Evolutionary conservation across 2,888 invertebrate genomes (phyloP).

Genomic region (Marronus borbonicus): DNA sequence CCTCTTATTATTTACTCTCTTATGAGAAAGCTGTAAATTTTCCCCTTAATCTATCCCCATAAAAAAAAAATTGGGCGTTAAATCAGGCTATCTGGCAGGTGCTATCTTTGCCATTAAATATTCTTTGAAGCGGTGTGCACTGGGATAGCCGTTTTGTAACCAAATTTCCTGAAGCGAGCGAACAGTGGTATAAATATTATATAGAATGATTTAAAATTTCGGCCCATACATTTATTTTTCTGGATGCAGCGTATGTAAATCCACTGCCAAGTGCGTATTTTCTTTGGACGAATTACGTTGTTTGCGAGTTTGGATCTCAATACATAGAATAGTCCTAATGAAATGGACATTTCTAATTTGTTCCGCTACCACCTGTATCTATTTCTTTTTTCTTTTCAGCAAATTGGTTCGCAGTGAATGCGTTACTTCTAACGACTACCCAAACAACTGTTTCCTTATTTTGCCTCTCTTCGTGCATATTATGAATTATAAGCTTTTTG

Average conservation of each 20-base stretch:
- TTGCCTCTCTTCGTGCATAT: neutral
- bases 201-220: neutral
- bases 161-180: slow-evolving; percentile 49
- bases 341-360: neutral
- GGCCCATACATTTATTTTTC: neutral
- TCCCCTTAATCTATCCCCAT: slow-evolving; percentile 44
- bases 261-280: neutral
- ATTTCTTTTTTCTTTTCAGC: slow-evolving; percentile 6
- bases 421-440: neutral
- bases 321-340: neutral
- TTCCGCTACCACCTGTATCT: neutral
- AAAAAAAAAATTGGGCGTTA: slow-evolving; percentile 34
- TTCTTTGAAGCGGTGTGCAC: slow-evolving; percentile 43
- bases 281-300: neutral
- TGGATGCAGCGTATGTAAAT: neutral
- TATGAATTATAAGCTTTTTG: neutral
- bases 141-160: slow-evolving; percentile 54
- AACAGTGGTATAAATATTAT: slow-evolving; percentile 12
- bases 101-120: slow-evolving; percentile 38
- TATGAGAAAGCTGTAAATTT: slow-evolving; percentile 17
- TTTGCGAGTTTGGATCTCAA: neutral
- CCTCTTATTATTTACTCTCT: neutral
- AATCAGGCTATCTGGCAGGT: slow-evolving; percentile 42
- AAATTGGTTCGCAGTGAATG: neutral
- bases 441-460: neutral